Conservation (phyloP, 2,113 vertebrate genomes). For the Grammomys surdaster region DNA sequence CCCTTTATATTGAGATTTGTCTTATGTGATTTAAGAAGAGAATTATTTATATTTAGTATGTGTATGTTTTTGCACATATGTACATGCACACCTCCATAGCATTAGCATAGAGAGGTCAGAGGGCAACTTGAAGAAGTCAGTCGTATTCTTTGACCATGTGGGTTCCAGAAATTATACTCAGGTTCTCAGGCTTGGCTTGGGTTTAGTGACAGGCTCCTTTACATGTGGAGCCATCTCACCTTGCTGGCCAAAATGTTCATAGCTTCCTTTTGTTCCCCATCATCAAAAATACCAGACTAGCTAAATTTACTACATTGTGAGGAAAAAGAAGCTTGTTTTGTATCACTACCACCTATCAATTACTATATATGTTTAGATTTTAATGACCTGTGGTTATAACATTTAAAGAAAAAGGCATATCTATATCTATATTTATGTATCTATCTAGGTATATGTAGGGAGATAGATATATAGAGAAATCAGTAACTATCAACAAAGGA, state of each 20-base stretch:
- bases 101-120: neutral
- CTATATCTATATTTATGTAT: neutral
- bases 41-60: neutral
- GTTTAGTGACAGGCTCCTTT: neutral
- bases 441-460: neutral
- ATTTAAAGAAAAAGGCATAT: neutral
- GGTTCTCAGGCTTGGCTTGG: neutral
- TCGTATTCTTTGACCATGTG: neutral
- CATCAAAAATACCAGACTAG: neutral
- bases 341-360: neutral
- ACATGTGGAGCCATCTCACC: neutral
- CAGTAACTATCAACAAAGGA: neutral
- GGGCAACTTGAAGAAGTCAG: neutral
- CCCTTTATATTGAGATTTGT: neutral
- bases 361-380: neutral
- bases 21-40: neutral
- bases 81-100: neutral
- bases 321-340: neutral
- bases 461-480: neutral
- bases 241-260: neutral
- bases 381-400: neutral
- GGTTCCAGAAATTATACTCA: neutral
- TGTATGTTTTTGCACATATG: too few species aligned
- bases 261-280: neutral
- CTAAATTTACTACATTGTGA: neutral